Percentiles rank a stretch among this genome's conserved stretches.
Conservation (phyloP, 1,140 invertebrate genomes). For the Papilio aristodemus region DNA sequence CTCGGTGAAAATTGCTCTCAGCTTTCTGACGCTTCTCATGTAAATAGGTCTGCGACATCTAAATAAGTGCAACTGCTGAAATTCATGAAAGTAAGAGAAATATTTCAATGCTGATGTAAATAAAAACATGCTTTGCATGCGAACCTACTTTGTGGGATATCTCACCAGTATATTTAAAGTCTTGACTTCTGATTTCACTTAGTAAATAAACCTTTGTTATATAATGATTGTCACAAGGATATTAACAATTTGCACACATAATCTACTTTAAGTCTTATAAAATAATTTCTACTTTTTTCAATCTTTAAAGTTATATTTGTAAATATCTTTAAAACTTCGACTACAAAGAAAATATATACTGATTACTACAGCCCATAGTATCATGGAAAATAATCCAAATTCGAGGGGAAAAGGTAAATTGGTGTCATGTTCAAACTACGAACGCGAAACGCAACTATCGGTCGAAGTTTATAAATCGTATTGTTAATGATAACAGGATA, state of each 20-base stretch:
- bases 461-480: background rate
- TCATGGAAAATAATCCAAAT: background rate
- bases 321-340: background rate
- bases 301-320: background rate
- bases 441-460: background rate
- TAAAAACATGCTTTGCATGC: slow-evolving; percentile 14
- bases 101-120: slow-evolving; percentile 21
- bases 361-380: background rate
- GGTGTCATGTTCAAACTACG: background rate
- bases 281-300: no score
- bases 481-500: background rate
- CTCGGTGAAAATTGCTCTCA: slow-evolving; percentile 27
- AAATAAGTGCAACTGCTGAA: slow-evolving; percentile 31
- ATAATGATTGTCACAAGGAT: no score
- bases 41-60: slow-evolving; percentile 29
- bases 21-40: slow-evolving; percentile 27
- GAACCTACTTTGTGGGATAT: slow-evolving; percentile 3
- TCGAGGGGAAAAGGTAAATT: background rate
- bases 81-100: slow-evolving; percentile 23
- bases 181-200: background rate
- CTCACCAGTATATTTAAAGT: background rate
- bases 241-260: no score
- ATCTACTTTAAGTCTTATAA: no score
- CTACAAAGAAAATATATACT: background rate
- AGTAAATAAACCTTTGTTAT: no score